A percentile compares a stretch with the other conserved stretches of the same genome.
phyloP scores from a whole-genome alignment of 2,797 vertebrate species.

The Thalassophryne amazonica region DNA sequence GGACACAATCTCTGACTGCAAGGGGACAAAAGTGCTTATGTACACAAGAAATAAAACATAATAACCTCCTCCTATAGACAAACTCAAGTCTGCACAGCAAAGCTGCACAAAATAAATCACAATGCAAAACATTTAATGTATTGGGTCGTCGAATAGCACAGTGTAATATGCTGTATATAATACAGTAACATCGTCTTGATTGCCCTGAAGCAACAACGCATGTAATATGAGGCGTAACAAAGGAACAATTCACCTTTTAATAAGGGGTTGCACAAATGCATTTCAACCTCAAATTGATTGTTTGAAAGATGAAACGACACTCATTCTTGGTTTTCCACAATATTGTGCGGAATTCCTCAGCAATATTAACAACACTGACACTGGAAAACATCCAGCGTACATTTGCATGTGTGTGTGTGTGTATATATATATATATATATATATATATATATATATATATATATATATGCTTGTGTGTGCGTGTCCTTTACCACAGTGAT shows the following conservation, averaged over 20 bases:
- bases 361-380: constrained; percentile 31
- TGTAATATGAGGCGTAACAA: constrained; percentile 23
- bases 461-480: constrained; percentile 9
- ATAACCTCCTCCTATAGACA: constrained; percentile 5
- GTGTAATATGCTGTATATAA: constrained; percentile 13
- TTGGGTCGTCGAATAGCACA: constrained; percentile 27
- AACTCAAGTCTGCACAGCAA: constrained; percentile 18
- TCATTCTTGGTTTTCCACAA: constrained; percentile 8
- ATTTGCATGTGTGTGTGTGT: constrained; percentile 5
- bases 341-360: constrained; percentile 44
- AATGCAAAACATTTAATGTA: constrained; percentile 14
- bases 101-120: constrained; percentile 19
- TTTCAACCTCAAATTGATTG: constrained; percentile 49
- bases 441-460: neutral
- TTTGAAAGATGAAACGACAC: constrained; percentile 32
- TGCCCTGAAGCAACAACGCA: constrained; percentile 21
- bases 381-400: constrained; percentile 37
- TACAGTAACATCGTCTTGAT: constrained; percentile 9
- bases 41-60: constrained; percentile 40
- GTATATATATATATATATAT: constrained; percentile 1
- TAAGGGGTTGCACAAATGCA: constrained; percentile 74
- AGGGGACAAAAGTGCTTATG: constrained; percentile 33
- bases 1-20: constrained; percentile 22
- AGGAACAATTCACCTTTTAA: constrained; percentile 46
- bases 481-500: constrained; percentile 75